Base-by-base conservation (phyloP, 2,888 invertebrate species). In the Baronia brevicornis region DNA sequence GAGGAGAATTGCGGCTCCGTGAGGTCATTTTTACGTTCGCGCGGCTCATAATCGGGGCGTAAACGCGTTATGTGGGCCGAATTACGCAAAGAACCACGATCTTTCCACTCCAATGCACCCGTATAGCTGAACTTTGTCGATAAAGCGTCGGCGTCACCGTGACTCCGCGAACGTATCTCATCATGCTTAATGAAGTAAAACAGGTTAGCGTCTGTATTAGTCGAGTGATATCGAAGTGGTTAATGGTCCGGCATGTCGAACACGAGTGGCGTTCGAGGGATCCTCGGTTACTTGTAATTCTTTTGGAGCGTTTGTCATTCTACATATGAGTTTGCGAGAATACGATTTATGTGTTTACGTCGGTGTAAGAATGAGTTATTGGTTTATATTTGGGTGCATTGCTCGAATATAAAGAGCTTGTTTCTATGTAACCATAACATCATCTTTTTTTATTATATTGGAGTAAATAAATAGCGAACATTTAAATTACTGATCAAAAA, bases 91-190 rank as follows among this genome's bases (percentile, higher is more conserved):
- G 59, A 65, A 59, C 63, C 60, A 59, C 58, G 64, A 63, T 69
- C 54, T 71, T 71, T 71, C 67, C 71, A 61, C 56, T 48, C 61
- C 68, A 65, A 46, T 73, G 73, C 75, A 69, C 63, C 55, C 63
- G 63, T 71, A 73, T 71, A 68, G 65, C 55, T 47, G 51, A 78
- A 78, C 52, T 78, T 75, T 51, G 57, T 41, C 65, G 61, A 67
- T 69, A 64, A 71, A 64, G 46, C 54, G 49, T 44, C 51, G 68
- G 65, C 73, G 77, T 63, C 72, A 57, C 45, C 41, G 54, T 64
- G 71, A 64, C 66, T 38, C 39, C 42, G 50, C 33, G 45, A 51
- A 55, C 47, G 45, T 55, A 39, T 44, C 44, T 46, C 48, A 46
- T 43, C 43, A 28, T 44, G 49, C 46, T 51, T 48, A 50, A 54